Evolutionary conservation across 2,797 vertebrate species (phyloP).

Genomic region (Coreius guichenoti): DNA sequence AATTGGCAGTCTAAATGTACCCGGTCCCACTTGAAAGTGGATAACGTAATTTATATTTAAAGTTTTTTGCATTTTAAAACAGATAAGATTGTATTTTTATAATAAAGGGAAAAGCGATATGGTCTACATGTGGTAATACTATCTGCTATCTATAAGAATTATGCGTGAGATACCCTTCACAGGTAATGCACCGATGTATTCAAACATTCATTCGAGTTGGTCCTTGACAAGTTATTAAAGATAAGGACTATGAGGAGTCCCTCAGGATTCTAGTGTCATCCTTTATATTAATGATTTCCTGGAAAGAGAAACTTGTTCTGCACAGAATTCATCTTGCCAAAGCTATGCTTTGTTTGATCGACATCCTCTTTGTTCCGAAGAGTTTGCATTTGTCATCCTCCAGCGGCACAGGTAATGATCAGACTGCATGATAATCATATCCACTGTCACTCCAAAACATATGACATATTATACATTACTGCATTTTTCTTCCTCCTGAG

Average conservation of each 20-base stretch:
- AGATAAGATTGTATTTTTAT: neutral
- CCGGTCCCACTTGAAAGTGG: neutral
- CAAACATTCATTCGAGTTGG: conserved; percentile 20
- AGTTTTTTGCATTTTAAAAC: conserved; percentile 19
- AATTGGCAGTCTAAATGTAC: conserved; percentile 11
- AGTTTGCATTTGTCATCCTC: conserved; percentile 58
- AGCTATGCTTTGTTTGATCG: conserved; percentile 53
- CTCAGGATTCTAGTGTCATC: conserved; percentile 30
- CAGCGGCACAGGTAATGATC: conserved; percentile 53
- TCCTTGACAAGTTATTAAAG: conserved; percentile 48
- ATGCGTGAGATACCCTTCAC: neutral
- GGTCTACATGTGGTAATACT: neutral
- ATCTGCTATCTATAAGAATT: conserved; percentile 19
- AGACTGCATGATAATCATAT: conserved; percentile 53
- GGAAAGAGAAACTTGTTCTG: conserved; percentile 32
- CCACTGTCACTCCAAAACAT: conserved; percentile 49
- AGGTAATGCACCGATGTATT: conserved; percentile 2
- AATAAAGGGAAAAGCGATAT: neutral
- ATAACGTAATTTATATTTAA: conserved; percentile 1
- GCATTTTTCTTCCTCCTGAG: conserved; percentile 40
- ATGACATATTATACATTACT: conserved; percentile 46
- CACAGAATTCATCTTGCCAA: conserved; percentile 5
- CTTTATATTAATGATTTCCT: conserved; percentile 36
- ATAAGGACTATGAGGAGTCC: conserved; percentile 23
- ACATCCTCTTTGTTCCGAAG: conserved; percentile 54